Evolutionary conservation across 2,888 invertebrate species (phyloP).

Genomic region (Glyphotaelius pellucidus): DNA sequence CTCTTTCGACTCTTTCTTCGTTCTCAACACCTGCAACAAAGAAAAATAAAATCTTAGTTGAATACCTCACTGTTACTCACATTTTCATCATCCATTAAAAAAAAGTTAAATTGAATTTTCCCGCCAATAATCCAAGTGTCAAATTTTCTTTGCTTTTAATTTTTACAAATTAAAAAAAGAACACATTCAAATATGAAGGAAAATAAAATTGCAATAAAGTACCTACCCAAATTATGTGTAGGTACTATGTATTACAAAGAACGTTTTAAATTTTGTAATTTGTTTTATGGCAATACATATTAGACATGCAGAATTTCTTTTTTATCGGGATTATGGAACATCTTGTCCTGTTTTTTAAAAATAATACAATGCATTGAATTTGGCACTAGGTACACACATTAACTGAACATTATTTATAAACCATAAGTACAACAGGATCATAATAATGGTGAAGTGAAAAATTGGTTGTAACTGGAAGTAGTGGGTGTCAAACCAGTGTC

Average conservation of each 20-base stretch:
- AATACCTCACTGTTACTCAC: too few relatives aligned
- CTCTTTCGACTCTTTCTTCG: constrained; percentile 89
- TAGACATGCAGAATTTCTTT: background rate
- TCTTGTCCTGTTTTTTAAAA: background rate
- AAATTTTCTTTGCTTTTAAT: too few relatives aligned
- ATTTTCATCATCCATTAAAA: too few relatives aligned
- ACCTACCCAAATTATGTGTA: too few relatives aligned
- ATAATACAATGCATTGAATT: background rate
- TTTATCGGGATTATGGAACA: background rate
- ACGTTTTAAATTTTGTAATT: too few relatives aligned
- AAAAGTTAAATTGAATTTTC: too few relatives aligned
- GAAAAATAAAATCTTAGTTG: background rate
- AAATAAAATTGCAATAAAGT: too few relatives aligned
- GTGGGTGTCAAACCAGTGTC: background rate
- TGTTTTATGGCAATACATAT: too few relatives aligned
- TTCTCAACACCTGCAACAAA: constrained; percentile 85
- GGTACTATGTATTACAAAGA: too few relatives aligned
- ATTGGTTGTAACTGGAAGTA: background rate
- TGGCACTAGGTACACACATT: background rate
- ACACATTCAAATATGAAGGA: too few relatives aligned
- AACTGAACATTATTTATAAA: background rate
- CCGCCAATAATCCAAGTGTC: too few relatives aligned
- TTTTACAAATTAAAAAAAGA: too few relatives aligned
- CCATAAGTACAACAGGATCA: background rate
- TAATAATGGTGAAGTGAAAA: background rate